These are phyloP conservation scores for Arion vulgaris DNA, from an alignment of 1,140 invertebrate species.

Conservation along the genomic window DNA sequence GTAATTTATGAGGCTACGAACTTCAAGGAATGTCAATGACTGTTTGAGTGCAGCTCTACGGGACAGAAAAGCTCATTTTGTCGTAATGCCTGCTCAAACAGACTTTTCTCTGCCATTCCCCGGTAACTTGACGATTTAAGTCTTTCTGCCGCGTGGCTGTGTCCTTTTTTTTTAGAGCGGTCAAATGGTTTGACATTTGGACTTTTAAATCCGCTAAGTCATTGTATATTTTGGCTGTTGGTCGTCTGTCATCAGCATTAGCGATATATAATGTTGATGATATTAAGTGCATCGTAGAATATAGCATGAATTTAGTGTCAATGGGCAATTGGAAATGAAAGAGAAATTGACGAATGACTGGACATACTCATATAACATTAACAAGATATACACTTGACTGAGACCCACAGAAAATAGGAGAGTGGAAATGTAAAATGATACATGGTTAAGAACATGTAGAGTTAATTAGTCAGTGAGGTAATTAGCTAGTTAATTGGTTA, in stretches of 20 bases:
- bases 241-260: not conserved
- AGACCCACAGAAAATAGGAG: too few relatives aligned
- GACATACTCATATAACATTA: too few relatives aligned
- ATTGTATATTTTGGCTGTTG: not conserved
- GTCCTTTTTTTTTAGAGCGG: not conserved
- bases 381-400: too few relatives aligned
- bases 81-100: constrained; percentile 1
- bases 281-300: not conserved
- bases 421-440: too few relatives aligned
- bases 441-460: too few relatives aligned
- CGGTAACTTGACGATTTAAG: not conserved
- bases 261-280: not conserved
- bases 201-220: not conserved
- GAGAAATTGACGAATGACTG: too few relatives aligned
- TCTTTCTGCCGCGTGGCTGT: not conserved
- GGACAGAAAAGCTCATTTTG: constrained; percentile 6
- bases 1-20: constrained; percentile 9
- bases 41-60: not conserved
- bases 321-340: too few relatives aligned
- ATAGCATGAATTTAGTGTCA: too few relatives aligned
- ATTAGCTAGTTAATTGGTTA: too few relatives aligned
- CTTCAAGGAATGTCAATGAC: not conserved
- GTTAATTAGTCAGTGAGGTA: too few relatives aligned
- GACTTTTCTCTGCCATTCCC: not conserved
- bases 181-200: constrained; percentile 10